These are phyloP conservation scores for Acronicta psi DNA, from an alignment of 2,888 invertebrate genomes.

Conservation along the genomic window DNA sequence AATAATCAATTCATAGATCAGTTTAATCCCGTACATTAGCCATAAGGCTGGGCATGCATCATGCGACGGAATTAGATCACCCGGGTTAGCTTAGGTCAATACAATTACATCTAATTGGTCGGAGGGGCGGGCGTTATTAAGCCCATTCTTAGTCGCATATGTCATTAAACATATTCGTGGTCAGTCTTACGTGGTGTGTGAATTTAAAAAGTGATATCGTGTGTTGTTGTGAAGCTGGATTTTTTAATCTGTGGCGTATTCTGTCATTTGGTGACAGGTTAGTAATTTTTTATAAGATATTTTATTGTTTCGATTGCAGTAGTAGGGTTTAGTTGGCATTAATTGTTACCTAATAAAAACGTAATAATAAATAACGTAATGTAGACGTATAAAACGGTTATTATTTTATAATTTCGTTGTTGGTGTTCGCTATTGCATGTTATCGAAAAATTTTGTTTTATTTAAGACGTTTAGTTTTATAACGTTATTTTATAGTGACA, in stretches of 20 bases:
- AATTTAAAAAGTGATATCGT: conserved; percentile 45
- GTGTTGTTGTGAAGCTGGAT: conserved; percentile 28
- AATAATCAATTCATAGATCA: conserved; percentile 47
- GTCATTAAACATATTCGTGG: conserved; percentile 53
- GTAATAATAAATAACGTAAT: too few relatives aligned
- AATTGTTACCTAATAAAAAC: too few relatives aligned
- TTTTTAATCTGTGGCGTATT: conserved; percentile 1
- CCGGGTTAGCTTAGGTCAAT: conserved; percentile 87
- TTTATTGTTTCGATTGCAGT: neutral
- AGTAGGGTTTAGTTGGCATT: neutral
- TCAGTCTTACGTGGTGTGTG: conserved; percentile 42
- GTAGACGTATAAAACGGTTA: too few relatives aligned
- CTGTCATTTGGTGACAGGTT: conserved; percentile 19
- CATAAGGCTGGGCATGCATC: conserved; percentile 71
- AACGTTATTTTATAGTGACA: too few relatives aligned
- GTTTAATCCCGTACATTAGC: conserved; percentile 44
- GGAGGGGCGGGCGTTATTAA: conserved; percentile 74
- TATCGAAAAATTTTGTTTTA: neutral
- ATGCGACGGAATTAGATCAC: conserved; percentile 80
- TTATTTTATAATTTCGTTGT: too few relatives aligned
- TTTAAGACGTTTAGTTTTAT: neutral
- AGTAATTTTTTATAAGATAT: neutral
- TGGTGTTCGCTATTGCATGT: too few relatives aligned
- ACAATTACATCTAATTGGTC: conserved; percentile 85
- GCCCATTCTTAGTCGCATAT: conserved; percentile 65